Base-by-base conservation (phyloP, 1,140 invertebrate genomes). In the Helicoverpa armigera region DNA sequence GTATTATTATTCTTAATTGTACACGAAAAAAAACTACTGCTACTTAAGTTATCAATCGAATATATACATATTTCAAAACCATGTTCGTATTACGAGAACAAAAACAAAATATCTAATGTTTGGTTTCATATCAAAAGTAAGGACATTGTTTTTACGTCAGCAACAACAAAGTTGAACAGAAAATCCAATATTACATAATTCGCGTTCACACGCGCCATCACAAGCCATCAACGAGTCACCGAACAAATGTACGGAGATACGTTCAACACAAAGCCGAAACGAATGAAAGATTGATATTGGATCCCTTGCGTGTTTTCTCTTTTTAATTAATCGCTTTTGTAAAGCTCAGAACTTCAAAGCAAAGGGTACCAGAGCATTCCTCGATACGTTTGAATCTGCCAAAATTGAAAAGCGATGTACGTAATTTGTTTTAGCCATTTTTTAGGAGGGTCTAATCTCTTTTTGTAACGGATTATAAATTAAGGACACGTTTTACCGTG, bases 281-380 rank as follows among this genome's bases (percentile, higher is more conserved):
- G 69, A 78, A 80, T 73, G 60, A 78, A 80, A 80, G 58, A 80
- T 63, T 80, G 73, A 78, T 80, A 77, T 78, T 80, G 82, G 78
- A 77, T 80, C 79, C 82, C 58, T 73, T 78, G 51, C 35, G 67
- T 54, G 61, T 73, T 77, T 73, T 80, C 74, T 73, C 74, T 80
- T 83, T 80, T 83, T 83, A 83, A 83, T 83, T 83, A 83, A 83
- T 83, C 79, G 77, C 65, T 83, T 82, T 83, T 83, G 82, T 77
- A 78, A 69, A 78, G 74, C 60, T 78, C 18, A 65, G 50, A 78
- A 77, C 79, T 73, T 80, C 82, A 83, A 83, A 83, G 82, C 74
- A 80, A 83, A 80, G 78, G 82, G 78, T 80, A 83, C 78, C 67
- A 56, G 65, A 72, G 48, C 79, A 74, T 73, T 80, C 65, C 50